phyloP scores from a whole-genome alignment of 2,797 vertebrate species.

The Muscicapa striata region DNA sequence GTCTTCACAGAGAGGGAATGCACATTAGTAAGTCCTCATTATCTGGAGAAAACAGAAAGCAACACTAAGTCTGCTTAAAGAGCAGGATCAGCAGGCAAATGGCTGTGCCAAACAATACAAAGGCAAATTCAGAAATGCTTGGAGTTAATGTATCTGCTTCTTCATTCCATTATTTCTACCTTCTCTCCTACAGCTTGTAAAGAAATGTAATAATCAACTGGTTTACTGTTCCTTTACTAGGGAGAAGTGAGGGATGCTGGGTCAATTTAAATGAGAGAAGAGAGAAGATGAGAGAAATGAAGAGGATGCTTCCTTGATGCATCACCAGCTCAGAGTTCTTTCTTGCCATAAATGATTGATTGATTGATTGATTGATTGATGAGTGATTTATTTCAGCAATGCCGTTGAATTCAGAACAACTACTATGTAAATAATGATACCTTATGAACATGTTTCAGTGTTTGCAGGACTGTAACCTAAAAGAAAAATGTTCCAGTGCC shows the following conservation, averaged over 20 bases:
- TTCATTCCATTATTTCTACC: background rate
- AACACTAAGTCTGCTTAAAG: background rate
- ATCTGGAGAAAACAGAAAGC: constrained; percentile 6
- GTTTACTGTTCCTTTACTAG: background rate
- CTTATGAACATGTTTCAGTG: background rate
- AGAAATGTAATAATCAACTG: background rate
- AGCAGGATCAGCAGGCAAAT: background rate
- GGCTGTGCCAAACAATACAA: background rate
- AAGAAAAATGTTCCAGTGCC: background rate
- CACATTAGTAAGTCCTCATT: background rate
- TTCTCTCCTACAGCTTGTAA: background rate
- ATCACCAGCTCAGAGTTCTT: background rate
- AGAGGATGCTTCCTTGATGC: background rate
- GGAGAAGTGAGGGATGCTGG: background rate
- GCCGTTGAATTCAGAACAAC: background rate
- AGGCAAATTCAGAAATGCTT: background rate
- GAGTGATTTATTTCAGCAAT: background rate
- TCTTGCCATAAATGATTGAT: background rate
- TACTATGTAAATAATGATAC: background rate
- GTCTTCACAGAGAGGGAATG: background rate
- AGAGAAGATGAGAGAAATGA: no score
- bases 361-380: background rate
- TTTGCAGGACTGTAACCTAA: background rate
- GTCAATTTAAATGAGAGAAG: background rate
- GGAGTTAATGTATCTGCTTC: background rate